Evolutionary conservation across 2,113 vertebrate genomes (phyloP).

Genomic region (Aptenodytes patagonicus): DNA sequence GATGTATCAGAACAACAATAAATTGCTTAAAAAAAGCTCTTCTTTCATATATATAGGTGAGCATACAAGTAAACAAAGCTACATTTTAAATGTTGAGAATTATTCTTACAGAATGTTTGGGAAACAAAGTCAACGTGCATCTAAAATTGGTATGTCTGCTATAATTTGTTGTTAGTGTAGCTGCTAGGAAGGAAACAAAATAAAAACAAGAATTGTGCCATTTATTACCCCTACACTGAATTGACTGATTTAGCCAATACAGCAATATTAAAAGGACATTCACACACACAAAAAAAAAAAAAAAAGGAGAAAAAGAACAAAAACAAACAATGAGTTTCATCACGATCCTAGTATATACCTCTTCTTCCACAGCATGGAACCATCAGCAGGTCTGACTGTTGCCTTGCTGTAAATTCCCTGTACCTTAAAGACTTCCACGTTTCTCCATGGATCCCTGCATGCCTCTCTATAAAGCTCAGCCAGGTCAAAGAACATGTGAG

Average conservation of each 20-base stretch:
- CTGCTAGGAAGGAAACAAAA: constrained; percentile 22
- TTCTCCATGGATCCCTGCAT: not conserved
- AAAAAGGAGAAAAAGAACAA: too few relatives aligned
- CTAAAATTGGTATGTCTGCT: not conserved
- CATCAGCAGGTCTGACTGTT: not conserved
- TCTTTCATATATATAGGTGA: not conserved
- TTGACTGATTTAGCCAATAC: not conserved
- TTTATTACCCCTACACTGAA: not conserved
- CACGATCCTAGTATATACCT: not conserved
- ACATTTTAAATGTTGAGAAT: not conserved
- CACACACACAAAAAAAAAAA: too few relatives aligned
- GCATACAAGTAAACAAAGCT: not conserved
- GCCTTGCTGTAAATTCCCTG: not conserved
- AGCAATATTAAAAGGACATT: not conserved
- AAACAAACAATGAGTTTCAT: not conserved
- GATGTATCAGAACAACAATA: not conserved
- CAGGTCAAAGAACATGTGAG: not conserved
- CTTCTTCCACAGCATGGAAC: not conserved
- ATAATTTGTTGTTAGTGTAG: not conserved
- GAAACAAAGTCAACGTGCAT: not conserved
- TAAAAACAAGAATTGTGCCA: not conserved
- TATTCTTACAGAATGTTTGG: not conserved
- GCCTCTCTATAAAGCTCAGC: not conserved
- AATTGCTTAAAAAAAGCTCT: not conserved
- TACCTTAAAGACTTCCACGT: not conserved